Base-by-base conservation (phyloP, 2,888 invertebrate genomes). In the Polydrusus cervinus region DNA sequence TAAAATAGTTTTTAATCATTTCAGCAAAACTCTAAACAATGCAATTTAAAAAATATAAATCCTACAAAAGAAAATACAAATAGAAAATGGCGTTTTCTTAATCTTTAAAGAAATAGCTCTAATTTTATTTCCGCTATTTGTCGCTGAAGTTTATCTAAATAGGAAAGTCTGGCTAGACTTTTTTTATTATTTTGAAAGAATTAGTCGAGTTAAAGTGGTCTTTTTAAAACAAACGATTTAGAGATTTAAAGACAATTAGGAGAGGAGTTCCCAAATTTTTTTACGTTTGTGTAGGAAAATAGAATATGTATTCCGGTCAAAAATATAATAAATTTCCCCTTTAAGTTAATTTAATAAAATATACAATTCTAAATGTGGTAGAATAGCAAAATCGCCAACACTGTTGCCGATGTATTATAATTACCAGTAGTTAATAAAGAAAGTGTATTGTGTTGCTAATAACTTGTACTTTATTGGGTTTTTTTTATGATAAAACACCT, bases 61-160 rank as follows among this genome's bases (percentile, higher is more conserved):
- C 70, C 62, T 8, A 25, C 20, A 38, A 60, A 66, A 51, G 67
- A 18, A 30, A 73, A 67, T 34, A 20, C 25, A 67, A 67, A 67
- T 53, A 30, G 45, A 40, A 60, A 60, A 72, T 14, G 40, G 67
- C 53, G 38, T 25, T 51, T 73, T 67, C 73, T 67, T 73, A 67
- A 73, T 73, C 73, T 67, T 40, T 43, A 67, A 73, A 73, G 61
- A 67, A 67, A 67, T 73, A 67, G 61, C 47, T 11, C 18, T 10
- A 20, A 49, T 67, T 67, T 67, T 62, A 62, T 73, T 67, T 67
- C 61, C 20, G 25, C 30, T 45, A 72, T 72, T 66, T 72, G 71
- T 72, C n/a, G 45, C 40, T 14, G 11, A 67, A 73, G 67, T 67
- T 73, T 51, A 51, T 61, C 67, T 40, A 45, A 60, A 38, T 18